Percentiles rank a stretch among this genome's conserved stretches.
phyloP scores from a whole-genome alignment of 2,797 vertebrate genomes.

The Iguana delicatissima region DNA sequence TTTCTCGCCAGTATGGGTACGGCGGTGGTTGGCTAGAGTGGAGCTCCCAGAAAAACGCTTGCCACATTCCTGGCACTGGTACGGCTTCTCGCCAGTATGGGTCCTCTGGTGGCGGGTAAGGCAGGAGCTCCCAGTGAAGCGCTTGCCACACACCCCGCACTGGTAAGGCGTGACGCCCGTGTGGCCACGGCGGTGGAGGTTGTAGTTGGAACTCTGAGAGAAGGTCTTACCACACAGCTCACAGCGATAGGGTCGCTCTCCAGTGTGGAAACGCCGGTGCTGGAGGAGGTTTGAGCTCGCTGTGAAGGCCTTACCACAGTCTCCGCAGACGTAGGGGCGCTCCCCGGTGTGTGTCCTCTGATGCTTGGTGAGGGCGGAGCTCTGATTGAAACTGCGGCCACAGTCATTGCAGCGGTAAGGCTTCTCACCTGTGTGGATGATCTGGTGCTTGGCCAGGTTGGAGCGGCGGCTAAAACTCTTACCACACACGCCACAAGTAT shows the following conservation, averaged over 20 bases:
- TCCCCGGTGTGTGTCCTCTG: conserved; percentile 44
- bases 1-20: conserved; percentile 70
- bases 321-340: conserved; percentile 43
- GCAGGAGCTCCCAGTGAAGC: conserved; percentile 42
- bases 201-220: conserved; percentile 43
- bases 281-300: conserved; percentile 45
- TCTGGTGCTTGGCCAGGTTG: conserved; percentile 49
- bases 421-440: conserved; percentile 46
- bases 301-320: conserved; percentile 43
- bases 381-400: conserved; percentile 49
- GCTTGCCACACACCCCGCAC: conserved; percentile 45
- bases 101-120: conserved; percentile 51
- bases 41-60: conserved; percentile 79
- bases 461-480: conserved; percentile 67
- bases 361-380: conserved; percentile 46
- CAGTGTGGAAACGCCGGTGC: conserved; percentile 47
- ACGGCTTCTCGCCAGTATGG: conserved; percentile 68
- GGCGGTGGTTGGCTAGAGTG: conserved; percentile 64
- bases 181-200: conserved; percentile 44
- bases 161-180: conserved; percentile 41
- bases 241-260: conserved; percentile 41
- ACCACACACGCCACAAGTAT: conserved; percentile 41
- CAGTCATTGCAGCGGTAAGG: conserved; percentile 43
- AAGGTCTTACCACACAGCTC: conserved; percentile 46
- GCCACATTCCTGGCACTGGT: conserved; percentile 77